A percentile compares a stretch with the other conserved stretches of the same genome.
These are phyloP conservation scores for Tinamus guttatus DNA, from an alignment of 2,113 vertebrate species.

Conservation along the genomic window DNA sequence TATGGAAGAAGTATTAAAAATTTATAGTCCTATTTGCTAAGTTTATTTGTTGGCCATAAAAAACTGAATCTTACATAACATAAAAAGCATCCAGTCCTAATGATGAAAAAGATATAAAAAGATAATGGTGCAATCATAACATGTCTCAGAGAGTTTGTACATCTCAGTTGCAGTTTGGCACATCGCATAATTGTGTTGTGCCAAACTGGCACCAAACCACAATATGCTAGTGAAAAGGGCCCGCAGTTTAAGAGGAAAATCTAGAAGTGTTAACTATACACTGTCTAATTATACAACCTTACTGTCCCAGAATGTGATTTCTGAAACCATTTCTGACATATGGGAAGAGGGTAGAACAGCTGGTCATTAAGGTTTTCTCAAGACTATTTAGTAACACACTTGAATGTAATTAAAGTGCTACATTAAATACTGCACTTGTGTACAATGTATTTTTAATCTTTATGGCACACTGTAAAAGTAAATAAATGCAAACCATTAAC, in stretches of 20 bases:
- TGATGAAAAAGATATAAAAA: conserved; percentile 79
- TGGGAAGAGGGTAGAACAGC: conserved; percentile 85
- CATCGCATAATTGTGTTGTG: conserved; percentile 39
- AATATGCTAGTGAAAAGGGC: conserved; percentile 80
- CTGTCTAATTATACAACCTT: conserved; percentile 84
- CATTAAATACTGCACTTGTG: conserved; percentile 81
- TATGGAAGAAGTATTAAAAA: conserved; percentile 81
- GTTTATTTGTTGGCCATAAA: conserved; percentile 75
- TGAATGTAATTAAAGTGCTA: conserved; percentile 85
- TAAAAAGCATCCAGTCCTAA: conserved; percentile 66
- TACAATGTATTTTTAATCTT: conserved; percentile 87
- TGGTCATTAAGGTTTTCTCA: conserved; percentile 88
- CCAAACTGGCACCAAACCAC: conserved; percentile 78
- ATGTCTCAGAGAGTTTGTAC: conserved; percentile 74
- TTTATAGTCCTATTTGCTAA: conserved; percentile 79
- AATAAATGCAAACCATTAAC: conserved; percentile 78
- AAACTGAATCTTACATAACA: conserved; percentile 77
- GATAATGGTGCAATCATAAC: conserved; percentile 77
- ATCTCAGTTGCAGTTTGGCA: conserved; percentile 78
- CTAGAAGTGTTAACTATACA: conserved; percentile 83
- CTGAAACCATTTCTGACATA: conserved; percentile 85
- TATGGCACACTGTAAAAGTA: conserved; percentile 83
- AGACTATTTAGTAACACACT: conserved; percentile 86
- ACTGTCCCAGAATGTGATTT: conserved; percentile 83
- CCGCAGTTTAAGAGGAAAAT: conserved; percentile 77